Evolutionary conservation across 2,888 invertebrate species (phyloP).

Genomic region (Tipula unca): DNA sequence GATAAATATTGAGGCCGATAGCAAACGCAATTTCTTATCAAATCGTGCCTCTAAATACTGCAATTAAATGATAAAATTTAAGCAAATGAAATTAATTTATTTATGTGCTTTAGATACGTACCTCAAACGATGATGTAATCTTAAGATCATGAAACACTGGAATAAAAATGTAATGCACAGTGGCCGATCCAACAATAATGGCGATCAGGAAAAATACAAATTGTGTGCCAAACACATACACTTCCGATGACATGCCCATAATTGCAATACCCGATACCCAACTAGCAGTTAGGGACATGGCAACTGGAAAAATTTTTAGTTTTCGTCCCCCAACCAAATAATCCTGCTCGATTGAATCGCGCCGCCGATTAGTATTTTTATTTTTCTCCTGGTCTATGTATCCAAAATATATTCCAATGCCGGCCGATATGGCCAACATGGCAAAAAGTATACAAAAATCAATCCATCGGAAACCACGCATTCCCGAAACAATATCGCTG

Average conservation of each 20-base stretch:
- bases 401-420: slow-evolving; percentile 54
- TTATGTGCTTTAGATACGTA: background rate
- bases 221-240: background rate
- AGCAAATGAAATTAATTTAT: background rate
- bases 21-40: background rate
- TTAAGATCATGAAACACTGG: background rate
- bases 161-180: slow-evolving; percentile 37
- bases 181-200: slow-evolving; percentile 43
- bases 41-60: background rate
- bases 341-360: slow-evolving; percentile 39
- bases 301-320: slow-evolving; percentile 65
- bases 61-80: background rate
- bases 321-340: slow-evolving; percentile 66
- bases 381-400: background rate
- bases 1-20: background rate
- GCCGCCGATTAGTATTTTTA: background rate
- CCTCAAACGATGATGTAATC: background rate
- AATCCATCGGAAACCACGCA: slow-evolving; percentile 49
- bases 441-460: slow-evolving; percentile 63
- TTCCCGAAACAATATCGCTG: background rate
- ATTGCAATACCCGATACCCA: slow-evolving; percentile 48
- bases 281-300: slow-evolving; percentile 64
- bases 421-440: slow-evolving; percentile 59
- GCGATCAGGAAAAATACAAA: slow-evolving; percentile 51
- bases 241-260: background rate